Base-by-base conservation (phyloP, 2,888 invertebrate genomes). In the Harmothoe impar region DNA sequence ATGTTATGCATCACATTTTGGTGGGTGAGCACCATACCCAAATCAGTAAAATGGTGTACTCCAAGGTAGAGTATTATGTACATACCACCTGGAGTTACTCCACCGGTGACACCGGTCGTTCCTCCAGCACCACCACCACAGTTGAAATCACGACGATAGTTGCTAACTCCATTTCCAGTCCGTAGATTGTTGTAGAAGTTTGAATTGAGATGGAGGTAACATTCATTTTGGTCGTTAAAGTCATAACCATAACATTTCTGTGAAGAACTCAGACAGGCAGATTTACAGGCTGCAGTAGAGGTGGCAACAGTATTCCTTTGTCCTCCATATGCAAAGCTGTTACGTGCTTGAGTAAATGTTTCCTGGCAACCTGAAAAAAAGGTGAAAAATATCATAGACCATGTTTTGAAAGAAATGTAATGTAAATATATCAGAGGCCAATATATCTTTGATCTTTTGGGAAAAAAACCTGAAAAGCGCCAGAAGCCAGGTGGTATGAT, bases 241-340 rank as follows among this genome's bases (percentile, higher is more conserved):
- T 72, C 72, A 72, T 84, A 84, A 23, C 84, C 84, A 43, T 84
- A 84, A n/a, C 84, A 84, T 17, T 15, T 84, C 33, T 23, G 35
- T 84, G 17, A 25, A 51, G 84, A 84, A 5, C 15, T 25, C 23
- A 51, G 33, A 84, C 84, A 84, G 15, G 33, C 43, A 17, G 23
- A 33, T n/a, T 10, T n/a, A 51, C 84, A 84, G 0, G 33, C 84
- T 23, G 17, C 35, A 23, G 0, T 10, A 5, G 33, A n/a, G 20
- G 78, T 43, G 10, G 84, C 33, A 43, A 10, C 43, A 35, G 43
- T 7, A 43, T 23, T 29, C 84, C 20, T 35, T 15, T 51, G 20
- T 7, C 84, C 84, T 84, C 51, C 84, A 35, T 15, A 72, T 25
- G 72, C 72, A 72, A 29, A 23, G 5, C 33, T 23, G n/a, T 84